These are phyloP conservation scores for Tuta absoluta DNA, from an alignment of 2,888 invertebrate genomes.

Conservation along the genomic window DNA sequence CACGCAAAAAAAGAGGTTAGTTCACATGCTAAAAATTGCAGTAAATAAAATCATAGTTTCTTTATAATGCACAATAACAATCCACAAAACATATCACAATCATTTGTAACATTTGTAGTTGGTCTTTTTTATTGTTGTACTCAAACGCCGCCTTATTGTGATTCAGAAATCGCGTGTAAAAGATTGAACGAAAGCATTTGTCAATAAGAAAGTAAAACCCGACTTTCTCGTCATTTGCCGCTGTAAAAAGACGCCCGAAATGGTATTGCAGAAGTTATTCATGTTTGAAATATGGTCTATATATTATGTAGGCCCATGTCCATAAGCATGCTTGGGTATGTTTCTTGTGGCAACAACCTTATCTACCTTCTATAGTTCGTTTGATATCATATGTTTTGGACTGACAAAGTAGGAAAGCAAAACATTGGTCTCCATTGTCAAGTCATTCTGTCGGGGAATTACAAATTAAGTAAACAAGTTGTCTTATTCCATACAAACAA, in stretches of 20 bases:
- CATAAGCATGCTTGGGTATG: neutral
- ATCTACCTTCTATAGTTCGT: neutral
- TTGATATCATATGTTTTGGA: too few species aligned
- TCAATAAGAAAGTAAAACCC: conserved; percentile 20
- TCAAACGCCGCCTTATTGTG: conserved; percentile 11
- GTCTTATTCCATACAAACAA: too few species aligned
- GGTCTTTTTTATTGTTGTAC: neutral
- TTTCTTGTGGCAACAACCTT: neutral
- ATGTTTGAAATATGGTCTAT: conserved; percentile 7
- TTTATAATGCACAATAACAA: too few species aligned
- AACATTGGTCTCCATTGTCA: too few species aligned
- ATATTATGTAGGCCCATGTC: neutral
- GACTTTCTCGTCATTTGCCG: conserved; percentile 13
- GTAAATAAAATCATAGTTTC: too few species aligned
- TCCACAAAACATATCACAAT: too few species aligned
- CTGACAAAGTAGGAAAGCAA: too few species aligned
- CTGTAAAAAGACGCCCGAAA: conserved; percentile 11
- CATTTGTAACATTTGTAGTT: too few species aligned
- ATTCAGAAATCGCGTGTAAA: conserved; percentile 21
- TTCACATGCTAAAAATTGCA: too few species aligned
- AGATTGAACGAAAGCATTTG: conserved; percentile 17
- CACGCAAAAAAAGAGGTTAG: too few species aligned
- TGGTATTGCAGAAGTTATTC: conserved; percentile 9
- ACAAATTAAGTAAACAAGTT: too few species aligned
- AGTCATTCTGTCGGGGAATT: too few species aligned